phyloP scores from a whole-genome alignment of 2,113 vertebrate species.

The Corydoras sp. region DNA sequence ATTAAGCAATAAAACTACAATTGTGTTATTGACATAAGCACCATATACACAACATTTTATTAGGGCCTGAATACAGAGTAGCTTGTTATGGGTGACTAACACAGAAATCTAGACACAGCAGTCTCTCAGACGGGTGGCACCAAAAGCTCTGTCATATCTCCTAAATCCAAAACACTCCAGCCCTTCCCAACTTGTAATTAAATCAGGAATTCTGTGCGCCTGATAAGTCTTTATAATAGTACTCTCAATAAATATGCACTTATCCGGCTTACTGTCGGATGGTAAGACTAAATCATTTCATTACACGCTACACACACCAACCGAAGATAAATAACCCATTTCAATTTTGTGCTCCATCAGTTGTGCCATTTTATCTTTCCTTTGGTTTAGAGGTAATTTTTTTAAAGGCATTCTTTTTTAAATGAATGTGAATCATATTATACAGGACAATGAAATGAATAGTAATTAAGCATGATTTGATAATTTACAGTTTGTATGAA shows the following conservation, averaged over 20 bases:
- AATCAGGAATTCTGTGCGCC: background rate
- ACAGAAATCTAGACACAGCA: background rate
- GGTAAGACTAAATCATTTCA: background rate
- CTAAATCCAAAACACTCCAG: background rate
- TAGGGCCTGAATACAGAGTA: no score
- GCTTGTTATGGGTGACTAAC: no score
- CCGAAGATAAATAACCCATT: conserved; percentile 19
- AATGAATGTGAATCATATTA: no score
- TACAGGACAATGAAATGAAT: no score
- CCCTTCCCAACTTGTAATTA: background rate
- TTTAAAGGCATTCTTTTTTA: background rate
- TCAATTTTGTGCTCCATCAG: conserved; percentile 12
- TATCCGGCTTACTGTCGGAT: conserved; percentile 6
- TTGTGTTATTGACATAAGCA: no score
- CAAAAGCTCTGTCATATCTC: background rate
- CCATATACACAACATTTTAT: no score
- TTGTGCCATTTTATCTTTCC: conserved; percentile 11
- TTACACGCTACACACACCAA: conserved; percentile 16
- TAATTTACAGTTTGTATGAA: no score
- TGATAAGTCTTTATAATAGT: conserved; percentile 19
- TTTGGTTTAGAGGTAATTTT: background rate
- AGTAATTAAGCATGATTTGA: no score
- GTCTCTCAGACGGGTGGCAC: background rate
- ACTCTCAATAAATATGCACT: conserved; percentile 11
- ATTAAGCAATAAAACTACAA: no score